Base-by-base conservation (phyloP, 2,113 vertebrate genomes). In the Glareola pratincola region DNA sequence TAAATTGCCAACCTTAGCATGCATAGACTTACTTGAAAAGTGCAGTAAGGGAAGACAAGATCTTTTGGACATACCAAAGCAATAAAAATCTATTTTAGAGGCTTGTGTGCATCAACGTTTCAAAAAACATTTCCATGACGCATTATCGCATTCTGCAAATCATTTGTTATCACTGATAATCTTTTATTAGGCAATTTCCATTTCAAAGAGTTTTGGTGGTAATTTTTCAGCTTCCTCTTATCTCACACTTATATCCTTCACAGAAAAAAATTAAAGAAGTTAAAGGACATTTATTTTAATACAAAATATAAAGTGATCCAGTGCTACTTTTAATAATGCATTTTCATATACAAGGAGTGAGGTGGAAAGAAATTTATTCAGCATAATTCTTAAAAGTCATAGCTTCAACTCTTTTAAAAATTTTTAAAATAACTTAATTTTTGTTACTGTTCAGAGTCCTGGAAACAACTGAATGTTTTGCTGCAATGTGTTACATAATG, bases 151-250 rank as follows among this genome's bases (percentile, higher is more conserved):
- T 91, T 82, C 32, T 68, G 57, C 32, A 86, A 87, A 96, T 85
- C n/a, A 50, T 71, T 43, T 59, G 19, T 71, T 88, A 88, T 84
- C 74, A 81, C 47, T 77, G 57, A 92, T 81, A 96, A 84, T 85
- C 63, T 67, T 80, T 66, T 57, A 81, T 63, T 77, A 85, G 15
- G 30, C 17, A 69, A 93, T 96, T 94, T 97, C n/a, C 54, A 74
- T 85, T 96, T 95, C 62, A 95, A 94, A 96, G 88, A 56, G 5
- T 54, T 90, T 54, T 88, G 15, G 13, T 91, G 73, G 59, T 94
- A 93, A 94, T 93, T 96, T 94, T 88, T 80, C 47, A 77, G 74
- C 53, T 89, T 85, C 29, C 26, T 78, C 37, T 89, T 81, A 67
- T 68, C 21, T 10, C 3, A 29, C 32, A 6, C 45, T 41, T 66